phyloP scores from a whole-genome alignment of 2,888 invertebrate species.

The Penaeus monodon region DNA sequence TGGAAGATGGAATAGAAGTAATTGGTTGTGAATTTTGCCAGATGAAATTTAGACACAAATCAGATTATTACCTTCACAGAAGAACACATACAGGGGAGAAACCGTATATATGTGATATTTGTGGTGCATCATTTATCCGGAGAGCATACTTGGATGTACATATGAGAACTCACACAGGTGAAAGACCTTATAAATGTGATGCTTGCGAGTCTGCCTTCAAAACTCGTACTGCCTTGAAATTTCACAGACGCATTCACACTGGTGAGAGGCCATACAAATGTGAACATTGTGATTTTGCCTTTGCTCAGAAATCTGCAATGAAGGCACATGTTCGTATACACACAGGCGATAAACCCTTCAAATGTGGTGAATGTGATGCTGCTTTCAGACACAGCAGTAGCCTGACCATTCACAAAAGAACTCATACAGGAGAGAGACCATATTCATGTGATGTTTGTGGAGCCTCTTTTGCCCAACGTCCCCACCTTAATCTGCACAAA shows the following conservation, averaged over 20 bases:
- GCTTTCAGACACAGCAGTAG: slow-evolving; percentile 54
- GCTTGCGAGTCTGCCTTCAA: slow-evolving; percentile 55
- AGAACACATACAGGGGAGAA: slow-evolving; percentile 53
- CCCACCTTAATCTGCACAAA: slow-evolving; percentile 54
- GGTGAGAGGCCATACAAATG: slow-evolving; percentile 61
- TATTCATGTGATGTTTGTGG: slow-evolving; percentile 55
- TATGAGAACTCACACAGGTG: slow-evolving; percentile 51
- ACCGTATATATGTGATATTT: slow-evolving; percentile 50
- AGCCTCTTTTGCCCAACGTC: slow-evolving; percentile 50
- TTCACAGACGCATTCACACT: slow-evolving; percentile 53
- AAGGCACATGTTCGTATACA: slow-evolving; percentile 50
- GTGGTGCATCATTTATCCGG: slow-evolving; percentile 43
- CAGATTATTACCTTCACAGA: slow-evolving; percentile 58
- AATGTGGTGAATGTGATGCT: slow-evolving; percentile 43
- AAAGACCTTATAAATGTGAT: slow-evolving; percentile 51
- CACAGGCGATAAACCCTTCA: slow-evolving; percentile 46
- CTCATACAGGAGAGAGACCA: slow-evolving; percentile 59
- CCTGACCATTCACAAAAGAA: slow-evolving; percentile 54
- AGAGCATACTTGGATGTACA: slow-evolving; percentile 46
- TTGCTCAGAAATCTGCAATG: slow-evolving; percentile 57
- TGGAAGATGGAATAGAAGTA: slow-evolving; percentile 43
- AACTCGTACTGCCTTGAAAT: slow-evolving; percentile 38
- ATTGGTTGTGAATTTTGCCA: slow-evolving; percentile 57
- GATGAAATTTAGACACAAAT: slow-evolving; percentile 54
- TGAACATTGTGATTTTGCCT: slow-evolving; percentile 53